A percentile compares a stretch with the other conserved stretches of the same genome.
These are phyloP conservation scores for Drosophila incognita DNA, from an alignment of 2,888 invertebrate species.

Conservation along the genomic window DNA sequence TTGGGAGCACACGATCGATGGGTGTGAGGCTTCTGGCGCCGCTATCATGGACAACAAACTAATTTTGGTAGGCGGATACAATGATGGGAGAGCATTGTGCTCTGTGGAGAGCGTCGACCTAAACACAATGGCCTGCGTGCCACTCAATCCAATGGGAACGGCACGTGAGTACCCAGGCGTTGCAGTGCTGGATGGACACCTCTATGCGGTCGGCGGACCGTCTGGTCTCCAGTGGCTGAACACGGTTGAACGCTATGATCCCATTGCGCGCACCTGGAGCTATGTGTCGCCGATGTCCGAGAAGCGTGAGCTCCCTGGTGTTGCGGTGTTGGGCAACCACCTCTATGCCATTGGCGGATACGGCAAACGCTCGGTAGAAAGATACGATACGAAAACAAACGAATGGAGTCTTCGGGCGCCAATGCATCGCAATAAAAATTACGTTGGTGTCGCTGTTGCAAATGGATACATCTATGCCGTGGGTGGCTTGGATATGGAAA, in stretches of 20 bases:
- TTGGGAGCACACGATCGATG: constrained; percentile 83
- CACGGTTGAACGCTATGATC: constrained; percentile 97
- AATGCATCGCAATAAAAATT: constrained; percentile 92
- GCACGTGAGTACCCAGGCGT: constrained; percentile 93
- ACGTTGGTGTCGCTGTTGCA: constrained; percentile 93
- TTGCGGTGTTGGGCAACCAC: constrained; percentile 92
- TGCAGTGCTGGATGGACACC: constrained; percentile 90
- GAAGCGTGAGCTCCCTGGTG: constrained; percentile 93
- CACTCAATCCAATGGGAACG: constrained; percentile 94
- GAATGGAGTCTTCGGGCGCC: constrained; percentile 93
- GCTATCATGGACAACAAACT: constrained; percentile 93
- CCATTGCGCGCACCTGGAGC: constrained; percentile 94
- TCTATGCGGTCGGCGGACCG: constrained; percentile 95
- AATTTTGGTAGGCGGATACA: constrained; percentile 92
- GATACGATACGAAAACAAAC: constrained; percentile 90
- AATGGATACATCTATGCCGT: too few relatives aligned
- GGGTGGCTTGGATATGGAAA: too few relatives aligned
- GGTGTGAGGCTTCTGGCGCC: too few relatives aligned
- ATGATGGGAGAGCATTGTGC: constrained; percentile 94
- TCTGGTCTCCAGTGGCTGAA: constrained; percentile 94
- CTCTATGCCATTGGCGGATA: constrained; percentile 96
- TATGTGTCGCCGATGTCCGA: constrained; percentile 95
- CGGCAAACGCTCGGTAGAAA: constrained; percentile 95
- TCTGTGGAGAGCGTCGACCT: constrained; percentile 95
- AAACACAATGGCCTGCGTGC: constrained; percentile 91